These are phyloP conservation scores for Sarcophaga bullata DNA, from an alignment of 1,140 invertebrate species.

Conservation along the genomic window DNA sequence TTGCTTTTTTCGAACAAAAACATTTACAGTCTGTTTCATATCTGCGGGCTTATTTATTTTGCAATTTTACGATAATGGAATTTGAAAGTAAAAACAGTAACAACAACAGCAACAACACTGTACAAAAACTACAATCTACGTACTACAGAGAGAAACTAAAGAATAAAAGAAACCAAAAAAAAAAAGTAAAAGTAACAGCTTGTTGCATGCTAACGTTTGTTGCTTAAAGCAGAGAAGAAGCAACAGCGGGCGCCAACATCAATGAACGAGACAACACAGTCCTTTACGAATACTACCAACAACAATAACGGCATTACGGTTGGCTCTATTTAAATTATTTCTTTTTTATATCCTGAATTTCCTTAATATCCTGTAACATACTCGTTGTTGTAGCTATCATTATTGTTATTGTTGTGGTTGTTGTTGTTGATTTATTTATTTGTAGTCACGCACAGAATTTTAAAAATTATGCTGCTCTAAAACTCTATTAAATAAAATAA, in stretches of 20 bases:
- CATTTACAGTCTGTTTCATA: too few relatives aligned
- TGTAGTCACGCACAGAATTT: constrained; percentile 12
- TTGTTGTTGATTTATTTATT: neutral
- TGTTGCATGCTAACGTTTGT: neutral
- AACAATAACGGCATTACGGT: too few relatives aligned
- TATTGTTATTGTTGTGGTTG: too few relatives aligned
- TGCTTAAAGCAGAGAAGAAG: neutral
- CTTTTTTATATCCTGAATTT: constrained; percentile 13
- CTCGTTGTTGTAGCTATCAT: too few relatives aligned
- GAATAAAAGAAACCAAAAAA: neutral
- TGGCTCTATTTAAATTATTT: neutral
- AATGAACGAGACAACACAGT: neutral
- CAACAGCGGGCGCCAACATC: neutral
- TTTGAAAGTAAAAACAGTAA: neutral
- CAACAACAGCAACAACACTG: neutral
- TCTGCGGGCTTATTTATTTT: too few relatives aligned
- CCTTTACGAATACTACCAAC: neutral
- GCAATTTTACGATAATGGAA: constrained; percentile 7
- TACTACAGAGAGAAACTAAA: too few relatives aligned
- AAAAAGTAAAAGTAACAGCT: neutral
- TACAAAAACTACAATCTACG: too few relatives aligned
- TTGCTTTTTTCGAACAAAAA: too few relatives aligned
- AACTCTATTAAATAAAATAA: neutral
- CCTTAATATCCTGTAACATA: constrained; percentile 2
- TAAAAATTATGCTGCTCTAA: neutral